Evolutionary conservation across 2,888 invertebrate genomes (phyloP), one percentile per base, ranked within the genome.

Genomic region (Drosophila prolongata): DNA sequence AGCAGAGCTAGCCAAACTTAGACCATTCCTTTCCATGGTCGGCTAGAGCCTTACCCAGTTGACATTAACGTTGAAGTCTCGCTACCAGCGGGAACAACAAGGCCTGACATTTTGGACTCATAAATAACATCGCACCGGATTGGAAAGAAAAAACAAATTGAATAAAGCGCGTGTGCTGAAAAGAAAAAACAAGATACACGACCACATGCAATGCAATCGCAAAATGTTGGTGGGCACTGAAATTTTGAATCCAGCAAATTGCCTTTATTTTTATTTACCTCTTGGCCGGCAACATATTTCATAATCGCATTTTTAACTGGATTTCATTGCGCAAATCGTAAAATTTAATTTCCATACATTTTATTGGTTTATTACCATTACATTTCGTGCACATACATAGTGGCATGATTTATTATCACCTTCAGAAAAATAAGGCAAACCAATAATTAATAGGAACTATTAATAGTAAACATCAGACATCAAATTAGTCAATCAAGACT

Each of bases 71-170:
- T 58, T 58, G 24, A 58, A 67, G 50, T 52, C 52, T 59, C 10
- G 53, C 59, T 53, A 24, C n/a, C 52, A 43, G 56, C 46, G 50
- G 52, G 43, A 55, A 37, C 37, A 56, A 56, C 55, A 40, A 58
- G 57, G 42, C 53, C 55, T 75, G 75, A 58, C 74, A 74, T 74
- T 74, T 74, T 42, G 49, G 19, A 50, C 24, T 35, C 57, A 72
- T 71, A 71, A 57, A 71, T 67, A 67, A 75, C 46, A 42, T n/a
- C 9, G 35, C 24, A 35, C 13, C 42, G 64, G 62, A 64, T 42
- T 40, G 47, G 19, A 53, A 62, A 47, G 11, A 38, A 64, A 54
- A 57, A 73, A 14, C 42, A 70, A 59, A 64, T 47, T 52, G 38
- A 66, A 65, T 30, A 14, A 16, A 50, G 16, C 46, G 35, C 35